Base-by-base conservation (phyloP, 2,797 vertebrate genomes). In the Onychomys torridus region DNA sequence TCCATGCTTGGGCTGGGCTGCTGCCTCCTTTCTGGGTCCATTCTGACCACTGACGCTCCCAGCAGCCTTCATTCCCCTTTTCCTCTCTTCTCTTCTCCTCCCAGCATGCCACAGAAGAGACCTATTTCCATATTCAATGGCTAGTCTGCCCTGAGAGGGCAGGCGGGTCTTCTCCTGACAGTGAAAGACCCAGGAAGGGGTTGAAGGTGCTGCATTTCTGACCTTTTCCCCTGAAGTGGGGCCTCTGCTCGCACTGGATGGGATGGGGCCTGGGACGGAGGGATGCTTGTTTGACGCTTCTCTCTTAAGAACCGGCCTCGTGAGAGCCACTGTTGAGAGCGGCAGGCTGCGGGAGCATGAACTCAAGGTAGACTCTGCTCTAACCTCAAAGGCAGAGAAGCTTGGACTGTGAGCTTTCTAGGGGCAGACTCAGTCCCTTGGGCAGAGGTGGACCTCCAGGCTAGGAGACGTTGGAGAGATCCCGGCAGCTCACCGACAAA, bases 341-440 rank as follows among this genome's bases (percentile, higher is more conserved):
- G 40, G 67, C 43, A 67, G 71, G 71, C 63, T 55, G 57, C 37
- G 63, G 96, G 75, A 71, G 55, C 76, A 73, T 32, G 67, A 32
- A 82, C 71, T 88, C 57, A 7, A 29, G 69, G 43, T 89, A 40
- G 89, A 87, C n/a, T 89, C 40, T 46, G 12, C 25, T 86, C 88
- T 86, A 69, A 86, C 67, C 96, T 84, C 55, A 89, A 96, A 94
- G 43, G 34, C 67, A 37, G 59, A 29, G 10, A 57, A 5, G 25
- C 52, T 52, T 67, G 43, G 25, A 61, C 21, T 13, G 32, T 49
- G 61, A 90, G 67, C 43, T n/a, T 46, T 37, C 82, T 11, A 40
- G 83, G 67, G 89, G 32, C 59, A 77, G 88, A 73, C 46, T 13
- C 3, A 2, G 65, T 59, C 29, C 37, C 25, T 49, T 1, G 57